These are phyloP conservation scores for Meliscaeva auricollis DNA, from an alignment of 2,888 invertebrate genomes.

Conservation along the genomic window DNA sequence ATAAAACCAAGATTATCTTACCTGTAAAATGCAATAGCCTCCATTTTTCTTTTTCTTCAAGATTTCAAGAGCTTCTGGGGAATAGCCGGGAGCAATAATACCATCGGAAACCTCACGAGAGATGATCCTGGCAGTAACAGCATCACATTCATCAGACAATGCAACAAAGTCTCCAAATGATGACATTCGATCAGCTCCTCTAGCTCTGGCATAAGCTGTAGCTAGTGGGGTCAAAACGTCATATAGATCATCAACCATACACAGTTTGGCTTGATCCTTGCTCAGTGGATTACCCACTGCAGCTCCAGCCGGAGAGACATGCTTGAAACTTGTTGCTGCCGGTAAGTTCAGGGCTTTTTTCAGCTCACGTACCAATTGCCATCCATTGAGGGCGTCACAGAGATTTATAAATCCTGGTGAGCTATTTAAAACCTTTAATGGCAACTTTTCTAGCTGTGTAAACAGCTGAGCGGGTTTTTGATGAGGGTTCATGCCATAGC, in stretches of 20 bases:
- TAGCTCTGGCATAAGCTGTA: constrained; percentile 96
- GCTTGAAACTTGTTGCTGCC: constrained; percentile 98
- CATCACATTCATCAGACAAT: constrained; percentile 95
- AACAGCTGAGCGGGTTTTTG: constrained; percentile 98
- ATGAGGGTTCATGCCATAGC: constrained; percentile 99
- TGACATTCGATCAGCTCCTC: constrained; percentile 99
- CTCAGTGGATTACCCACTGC: constrained; percentile 94
- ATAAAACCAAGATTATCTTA: constrained; percentile 77
- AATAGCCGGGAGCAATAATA: constrained; percentile 97
- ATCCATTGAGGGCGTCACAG: constrained; percentile 98
- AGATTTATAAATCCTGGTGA: constrained; percentile 99
- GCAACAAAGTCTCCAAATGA: constrained; percentile 99
- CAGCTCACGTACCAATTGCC: constrained; percentile 97
- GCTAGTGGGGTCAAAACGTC: constrained; percentile 92
- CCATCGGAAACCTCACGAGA: constrained; percentile 98
- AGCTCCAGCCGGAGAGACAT: constrained; percentile 99
- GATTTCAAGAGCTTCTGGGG: constrained; percentile 91
- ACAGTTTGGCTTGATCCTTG: constrained; percentile 92
- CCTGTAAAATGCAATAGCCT: constrained; percentile 94
- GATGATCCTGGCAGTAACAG: constrained; percentile 95
- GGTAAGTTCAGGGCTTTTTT: constrained; percentile 91
- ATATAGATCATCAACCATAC: constrained; percentile 95
- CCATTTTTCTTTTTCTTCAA: constrained; percentile 98
- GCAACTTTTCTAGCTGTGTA: constrained; percentile 91
- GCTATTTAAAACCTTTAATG: constrained; percentile 95